A percentile compares a stretch with the other conserved stretches of the same genome.
Evolutionary conservation across 1,140 invertebrate genomes (phyloP).

Genomic region (Pygmarrhopalites habei): DNA sequence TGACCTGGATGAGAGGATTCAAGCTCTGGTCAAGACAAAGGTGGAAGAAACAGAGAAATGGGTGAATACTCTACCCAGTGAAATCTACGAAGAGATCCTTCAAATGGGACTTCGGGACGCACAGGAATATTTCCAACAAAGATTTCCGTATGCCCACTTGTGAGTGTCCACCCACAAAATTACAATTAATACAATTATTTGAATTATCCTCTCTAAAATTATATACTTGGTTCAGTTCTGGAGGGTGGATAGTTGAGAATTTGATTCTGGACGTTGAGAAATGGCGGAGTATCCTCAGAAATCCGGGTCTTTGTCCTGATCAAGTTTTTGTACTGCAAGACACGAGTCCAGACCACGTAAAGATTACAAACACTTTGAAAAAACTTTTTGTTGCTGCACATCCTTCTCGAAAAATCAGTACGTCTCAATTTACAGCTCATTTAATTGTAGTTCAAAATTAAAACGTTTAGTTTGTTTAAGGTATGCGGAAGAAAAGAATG

Average conservation of each 20-base stretch:
- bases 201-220: no score
- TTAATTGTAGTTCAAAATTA: no score
- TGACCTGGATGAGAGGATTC: constrained; percentile 21
- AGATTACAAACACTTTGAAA: neutral
- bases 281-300: constrained; percentile 25
- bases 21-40: constrained; percentile 9
- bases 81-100: constrained; percentile 29
- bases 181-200: no score
- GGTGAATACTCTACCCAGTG: constrained; percentile 9
- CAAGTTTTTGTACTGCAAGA: constrained; percentile 30
- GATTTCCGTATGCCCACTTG: constrained; percentile 13
- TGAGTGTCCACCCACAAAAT: constrained; percentile 5
- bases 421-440: no score
- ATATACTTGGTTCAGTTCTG: no score
- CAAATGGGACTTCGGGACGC: constrained; percentile 20
- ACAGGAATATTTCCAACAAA: constrained; percentile 5
- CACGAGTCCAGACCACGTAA: neutral
- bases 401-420: neutral
- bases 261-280: constrained; percentile 26
- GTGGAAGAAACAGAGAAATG: constrained; percentile 12
- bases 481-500: neutral
- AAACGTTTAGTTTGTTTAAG: no score
- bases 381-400: neutral
- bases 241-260: constrained; percentile 36
- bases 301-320: constrained; percentile 24